Evolutionary conservation across 92 coral and sea anemone species (phyloP), one percentile per base, ranked within the genome.

Genomic region (Parazoanthus darwini): DNA sequence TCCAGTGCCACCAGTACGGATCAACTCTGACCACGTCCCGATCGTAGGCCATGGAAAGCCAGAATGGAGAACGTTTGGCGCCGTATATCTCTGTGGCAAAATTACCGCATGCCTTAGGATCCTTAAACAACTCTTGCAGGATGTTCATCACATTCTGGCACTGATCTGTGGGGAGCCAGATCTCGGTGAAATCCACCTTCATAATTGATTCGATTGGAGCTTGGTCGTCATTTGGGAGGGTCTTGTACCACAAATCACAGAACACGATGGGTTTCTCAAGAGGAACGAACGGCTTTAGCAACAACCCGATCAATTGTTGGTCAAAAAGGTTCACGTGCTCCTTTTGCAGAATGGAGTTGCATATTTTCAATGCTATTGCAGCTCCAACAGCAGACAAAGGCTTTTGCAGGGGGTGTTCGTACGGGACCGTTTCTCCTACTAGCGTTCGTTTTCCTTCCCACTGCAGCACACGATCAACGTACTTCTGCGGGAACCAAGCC

Each of bases 401-500:
- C 56, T 25, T 33, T 50, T 65, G 18, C 46, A 92, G 25, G 73
- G 71, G 72, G 51, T 85, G 74, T 9, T 88, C 37, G 88, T 93
- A 93, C 1, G 90, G 91, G 4, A 85, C 23, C 9, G 88, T 68
- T 10, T 87, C 79, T 56, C 86, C 91, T 0, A 6, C 42, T 14
- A 70, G 38, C 10, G 74, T 36, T 33, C 88, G 88, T 36, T 86
- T 46, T 33, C 92, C 96, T 23, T 78, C 79, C 96, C 96, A 94
- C 74, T 94, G 90, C 88, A 86, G 85, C 5, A 94, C 96, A 3
- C 91, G 92, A 39, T 46, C 51, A 23, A 88, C 93, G 1, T 86
- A 66, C 89, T 88, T 94, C 59, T 94, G 96, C 1, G 96, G 96
- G 63, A 94, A 92, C 96, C 96, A 94, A 78, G 93, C 89, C 9